Conservation (phyloP, 1,140 invertebrate species). For the Harlomillsia oculata region DNA sequence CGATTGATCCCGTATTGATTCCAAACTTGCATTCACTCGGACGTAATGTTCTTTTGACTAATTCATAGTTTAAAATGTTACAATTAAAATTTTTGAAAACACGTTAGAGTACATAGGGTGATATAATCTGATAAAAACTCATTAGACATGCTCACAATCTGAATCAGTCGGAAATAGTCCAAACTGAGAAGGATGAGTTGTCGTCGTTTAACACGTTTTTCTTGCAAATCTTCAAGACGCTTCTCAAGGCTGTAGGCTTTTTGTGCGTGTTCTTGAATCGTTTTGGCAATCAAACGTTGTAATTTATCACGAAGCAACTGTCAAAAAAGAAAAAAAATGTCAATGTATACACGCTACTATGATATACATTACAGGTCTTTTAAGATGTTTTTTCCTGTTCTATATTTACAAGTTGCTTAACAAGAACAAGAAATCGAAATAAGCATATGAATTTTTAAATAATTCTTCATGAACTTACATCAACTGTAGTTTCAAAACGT, state of each 20-base stretch:
- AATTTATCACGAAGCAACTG: slow-evolving; percentile 13
- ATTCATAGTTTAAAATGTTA: background rate
- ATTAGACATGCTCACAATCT: slow-evolving; percentile 2
- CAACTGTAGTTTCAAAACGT: slow-evolving; percentile 68
- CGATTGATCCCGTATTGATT: slow-evolving; percentile 3
- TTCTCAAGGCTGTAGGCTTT: slow-evolving; percentile 5
- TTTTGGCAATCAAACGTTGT: slow-evolving; percentile 1
- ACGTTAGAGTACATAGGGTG: background rate
- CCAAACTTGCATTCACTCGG: background rate
- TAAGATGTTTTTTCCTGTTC: no score
- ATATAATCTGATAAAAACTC: no score
- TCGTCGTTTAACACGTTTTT: slow-evolving; percentile 9
- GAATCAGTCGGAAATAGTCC: slow-evolving; percentile 21
- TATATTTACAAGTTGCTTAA: no score
- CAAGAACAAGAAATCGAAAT: background rate
- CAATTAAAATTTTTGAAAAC: background rate
- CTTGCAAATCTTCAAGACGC: slow-evolving; percentile 3
- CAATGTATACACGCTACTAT: background rate
- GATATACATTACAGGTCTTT: no score
- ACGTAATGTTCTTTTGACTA: slow-evolving; percentile 19
- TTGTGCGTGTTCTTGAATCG: slow-evolving; percentile 6
- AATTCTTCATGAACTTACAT: no score
- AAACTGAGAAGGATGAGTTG: slow-evolving; percentile 18
- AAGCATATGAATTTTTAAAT: slow-evolving; percentile 2
- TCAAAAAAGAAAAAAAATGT: background rate